phyloP scores from a whole-genome alignment of 2,113 vertebrate genomes.

The Butorides virescens region DNA sequence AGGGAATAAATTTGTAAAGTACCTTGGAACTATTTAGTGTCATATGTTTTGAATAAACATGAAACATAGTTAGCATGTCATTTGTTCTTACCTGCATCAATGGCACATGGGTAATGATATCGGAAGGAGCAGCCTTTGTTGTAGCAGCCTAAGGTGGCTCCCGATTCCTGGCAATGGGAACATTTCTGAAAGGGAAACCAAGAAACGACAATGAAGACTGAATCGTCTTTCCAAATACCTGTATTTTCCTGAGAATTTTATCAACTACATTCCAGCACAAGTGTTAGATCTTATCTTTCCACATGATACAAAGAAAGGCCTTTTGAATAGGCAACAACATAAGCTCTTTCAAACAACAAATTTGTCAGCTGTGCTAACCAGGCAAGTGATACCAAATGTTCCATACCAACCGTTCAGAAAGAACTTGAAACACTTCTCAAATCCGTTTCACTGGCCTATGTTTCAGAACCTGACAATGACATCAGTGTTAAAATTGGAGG shows the following conservation, averaged over 20 bases:
- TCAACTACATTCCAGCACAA: neutral
- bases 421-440: neutral
- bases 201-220: neutral
- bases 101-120: conserved; percentile 96
- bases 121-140: conserved; percentile 97
- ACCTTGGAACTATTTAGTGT: neutral
- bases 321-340: neutral
- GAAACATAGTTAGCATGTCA: neutral
- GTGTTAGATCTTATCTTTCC: neutral
- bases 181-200: conserved; percentile 83
- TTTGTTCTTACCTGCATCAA: conserved; percentile 89
- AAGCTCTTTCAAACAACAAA: neutral
- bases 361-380: neutral
- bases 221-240: neutral
- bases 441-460: neutral
- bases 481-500: neutral
- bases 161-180: conserved; percentile 94
- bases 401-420: neutral
- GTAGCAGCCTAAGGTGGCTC: conserved; percentile 98
- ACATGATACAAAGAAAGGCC: neutral
- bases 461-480: neutral
- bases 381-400: neutral
- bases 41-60: neutral
- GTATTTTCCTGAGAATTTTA: neutral
- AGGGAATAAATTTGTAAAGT: neutral